phyloP scores from a whole-genome alignment of 2,888 invertebrate species.

The Cabera pusaria region DNA sequence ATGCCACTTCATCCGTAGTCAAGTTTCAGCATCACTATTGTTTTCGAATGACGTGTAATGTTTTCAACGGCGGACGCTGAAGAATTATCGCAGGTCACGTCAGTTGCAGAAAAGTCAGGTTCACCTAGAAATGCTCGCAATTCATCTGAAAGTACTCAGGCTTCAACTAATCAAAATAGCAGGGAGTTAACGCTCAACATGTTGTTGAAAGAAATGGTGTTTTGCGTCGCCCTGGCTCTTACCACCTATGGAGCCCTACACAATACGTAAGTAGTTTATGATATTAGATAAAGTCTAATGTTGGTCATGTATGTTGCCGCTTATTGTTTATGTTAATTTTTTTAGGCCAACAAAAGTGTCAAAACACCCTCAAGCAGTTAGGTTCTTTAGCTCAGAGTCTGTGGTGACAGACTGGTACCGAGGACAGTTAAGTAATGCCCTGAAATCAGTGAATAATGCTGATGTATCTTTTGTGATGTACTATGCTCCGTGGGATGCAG shows the following conservation, averaged over 20 bases:
- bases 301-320: no score
- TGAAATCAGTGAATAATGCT: conserved; percentile 83
- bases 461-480: conserved; percentile 95
- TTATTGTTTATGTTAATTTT: no score
- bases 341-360: conserved; percentile 65
- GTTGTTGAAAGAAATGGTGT: conserved; percentile 85
- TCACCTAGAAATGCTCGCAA: conserved; percentile 69
- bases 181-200: conserved; percentile 77
- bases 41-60: conserved; percentile 82
- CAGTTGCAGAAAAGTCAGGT: conserved; percentile 58
- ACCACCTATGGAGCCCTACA: conserved; percentile 88
- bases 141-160: conserved; percentile 57
- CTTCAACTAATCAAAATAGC: conserved; percentile 48
- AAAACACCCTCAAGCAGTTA: conserved; percentile 81
- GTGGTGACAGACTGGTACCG: conserved; percentile 90
- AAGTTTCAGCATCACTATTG: conserved; percentile 52
- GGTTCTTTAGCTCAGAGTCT: conserved; percentile 88
- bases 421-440: conserved; percentile 88
- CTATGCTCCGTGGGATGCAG: conserved; percentile 97
- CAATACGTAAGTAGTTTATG: conserved; percentile 84
- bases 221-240: conserved; percentile 85
- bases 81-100: conserved; percentile 75
- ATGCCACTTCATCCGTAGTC: conserved; percentile 52
- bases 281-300: no score
- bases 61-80: conserved; percentile 78